phyloP scores from a whole-genome alignment of 2,113 vertebrate genomes.

The Myiopsitta monachus region DNA sequence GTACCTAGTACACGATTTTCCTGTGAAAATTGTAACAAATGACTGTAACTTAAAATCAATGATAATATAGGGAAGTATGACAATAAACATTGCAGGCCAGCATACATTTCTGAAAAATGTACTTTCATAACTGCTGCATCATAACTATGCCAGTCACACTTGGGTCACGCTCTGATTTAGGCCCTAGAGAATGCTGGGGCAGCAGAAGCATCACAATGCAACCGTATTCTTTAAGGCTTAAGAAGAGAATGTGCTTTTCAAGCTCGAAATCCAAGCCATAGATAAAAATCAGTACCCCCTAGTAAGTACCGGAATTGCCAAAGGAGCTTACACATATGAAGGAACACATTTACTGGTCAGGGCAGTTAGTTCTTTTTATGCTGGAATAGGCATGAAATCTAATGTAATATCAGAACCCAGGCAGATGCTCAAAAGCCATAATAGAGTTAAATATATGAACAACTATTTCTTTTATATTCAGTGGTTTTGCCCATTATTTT shows the following conservation, averaged over 20 bases:
- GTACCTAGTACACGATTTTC: neutral
- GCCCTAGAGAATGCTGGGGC: neutral
- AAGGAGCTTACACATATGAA: slow-evolving; percentile 8
- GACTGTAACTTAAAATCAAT: slow-evolving; percentile 32
- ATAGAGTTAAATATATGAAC: neutral
- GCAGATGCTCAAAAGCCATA: neutral
- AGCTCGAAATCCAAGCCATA: neutral
- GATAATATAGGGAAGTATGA: slow-evolving; percentile 8
- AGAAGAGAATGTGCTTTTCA: neutral
- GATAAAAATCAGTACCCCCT: slow-evolving; percentile 16
- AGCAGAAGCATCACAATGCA: neutral
- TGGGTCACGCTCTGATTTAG: neutral
- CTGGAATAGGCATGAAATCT: neutral
- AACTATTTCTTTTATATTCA: neutral
- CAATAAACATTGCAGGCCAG: neutral
- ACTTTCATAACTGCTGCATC: slow-evolving; percentile 1
- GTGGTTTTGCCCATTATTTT: neutral
- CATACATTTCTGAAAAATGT: slow-evolving; percentile 6
- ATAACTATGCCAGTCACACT: neutral
- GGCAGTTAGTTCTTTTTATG: neutral
- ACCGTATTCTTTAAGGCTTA: neutral
- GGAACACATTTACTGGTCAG: neutral
- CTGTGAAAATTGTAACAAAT: neutral
- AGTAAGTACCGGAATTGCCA: neutral
- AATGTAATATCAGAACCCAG: neutral